Base-by-base conservation (phyloP, 1,140 invertebrate genomes). In the Drosophila sturtevanti region DNA sequence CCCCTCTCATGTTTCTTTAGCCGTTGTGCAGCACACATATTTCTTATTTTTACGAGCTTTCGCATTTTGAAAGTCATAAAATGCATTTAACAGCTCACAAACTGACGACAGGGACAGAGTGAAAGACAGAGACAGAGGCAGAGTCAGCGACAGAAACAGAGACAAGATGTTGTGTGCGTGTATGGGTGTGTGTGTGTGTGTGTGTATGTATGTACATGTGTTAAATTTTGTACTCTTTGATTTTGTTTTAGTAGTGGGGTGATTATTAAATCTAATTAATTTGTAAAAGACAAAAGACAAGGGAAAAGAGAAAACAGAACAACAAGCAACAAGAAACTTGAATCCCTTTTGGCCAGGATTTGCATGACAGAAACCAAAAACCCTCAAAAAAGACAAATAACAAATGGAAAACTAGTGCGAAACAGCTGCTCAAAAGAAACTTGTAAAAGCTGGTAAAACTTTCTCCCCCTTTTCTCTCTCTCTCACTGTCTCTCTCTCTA, bases 241-340 rank as follows among this genome's bases (percentile, higher is more conserved):
- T 48, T 48, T 48, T 10, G 16, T 48, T 48, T 48, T 21, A 48
- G 16, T 48, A 11, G 41, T 48, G 18, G 18, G 11, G 41, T 21
- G 41, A 48, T 48, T 48, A 86, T 86, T 81, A 87, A 86, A 87
- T 86, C 79, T 86, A 87, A 86, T 86, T 86, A 87, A 86, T 86
- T 86, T 87, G 82, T 61, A 24, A 63, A 77, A 86, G 81, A 73
- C 54, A 21, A 21, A 31, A 31, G 27, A 31, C 27, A 31, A 48
- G 2, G 16, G 16, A 48, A 48, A 21, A 21, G 41, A 18, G 5
- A 44, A 44, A 44, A 44, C 38, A 6, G 27, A 31, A 31, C 27
- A 31, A 31, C 27, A 31, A 31, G 27, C 27, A 31, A 31, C n/a
- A 31, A 7, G 27, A 31, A 31, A 31, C 14, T 44, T 44, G 41